These are phyloP conservation scores for Limnephilus marmoratus DNA, from an alignment of 2,888 invertebrate species.

Conservation along the genomic window DNA sequence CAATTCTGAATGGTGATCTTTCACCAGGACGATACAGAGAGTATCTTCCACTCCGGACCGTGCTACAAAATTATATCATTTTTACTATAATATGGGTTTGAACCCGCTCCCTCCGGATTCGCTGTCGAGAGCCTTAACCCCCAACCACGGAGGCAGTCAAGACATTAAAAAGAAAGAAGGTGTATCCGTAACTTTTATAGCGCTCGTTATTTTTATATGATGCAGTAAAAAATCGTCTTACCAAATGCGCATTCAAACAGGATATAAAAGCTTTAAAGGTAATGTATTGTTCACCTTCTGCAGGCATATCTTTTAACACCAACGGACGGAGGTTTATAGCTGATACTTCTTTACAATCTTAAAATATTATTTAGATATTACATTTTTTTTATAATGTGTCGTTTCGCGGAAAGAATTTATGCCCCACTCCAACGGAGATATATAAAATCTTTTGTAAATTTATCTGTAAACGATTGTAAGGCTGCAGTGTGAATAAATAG, in stretches of 20 bases:
- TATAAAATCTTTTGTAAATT: not conserved
- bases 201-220: not conserved
- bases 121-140: no score
- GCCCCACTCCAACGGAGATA: not conserved
- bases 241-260: not conserved
- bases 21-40: no score
- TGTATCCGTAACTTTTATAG: not conserved
- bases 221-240: not conserved
- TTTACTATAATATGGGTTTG: no score
- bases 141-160: no score
- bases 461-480: not conserved
- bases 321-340: not conserved
- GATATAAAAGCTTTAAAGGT: not conserved
- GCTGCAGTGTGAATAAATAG: not conserved
- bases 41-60: no score
- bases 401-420: not conserved
- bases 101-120: no score
- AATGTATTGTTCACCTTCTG: not conserved
- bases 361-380: not conserved
- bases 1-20: no score
- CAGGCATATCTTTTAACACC: not conserved
- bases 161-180: not conserved
- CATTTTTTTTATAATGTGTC: not conserved
- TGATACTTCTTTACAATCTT: constrained; percentile 6
- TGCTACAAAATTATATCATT: no score